Base-by-base conservation (phyloP, 2,797 vertebrate genomes). In the Gadopsis bispinosus region DNA sequence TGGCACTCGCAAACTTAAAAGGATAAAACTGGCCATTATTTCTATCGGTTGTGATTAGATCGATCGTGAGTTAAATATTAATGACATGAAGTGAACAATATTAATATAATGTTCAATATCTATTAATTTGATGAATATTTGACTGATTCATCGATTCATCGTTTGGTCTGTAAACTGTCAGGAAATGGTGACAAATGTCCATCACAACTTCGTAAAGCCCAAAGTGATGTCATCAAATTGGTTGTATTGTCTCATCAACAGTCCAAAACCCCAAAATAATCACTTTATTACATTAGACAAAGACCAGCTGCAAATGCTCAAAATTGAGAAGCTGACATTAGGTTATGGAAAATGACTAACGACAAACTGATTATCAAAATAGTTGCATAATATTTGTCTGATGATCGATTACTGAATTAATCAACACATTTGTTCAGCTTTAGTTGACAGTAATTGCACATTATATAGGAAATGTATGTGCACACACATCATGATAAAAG, bases 1-100 rank as follows among this genome's bases (percentile, higher is more conserved):
- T 75, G 75, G 64, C 77, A 79, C 64, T 58, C 37, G 19, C 67
- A 70, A 29, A 67, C 48, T 37, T 45, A 50, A 74, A 13, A 73
- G 63, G 59, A 87, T 61, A 53, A 43, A 75, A 75, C 71, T 60
- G 45, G 43, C 33, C 10, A 43, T 37, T 19, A 54, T 37, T 69
- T 54, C 8, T 54, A 12, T 51, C 51, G 2, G n/a, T 68, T 51
- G 50, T 37, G 47, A 73, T 77, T 68, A 33, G 53, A 54, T 0
- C 45, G 16, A 20, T 31, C 45, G 54, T 37, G 62, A 20, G 12
- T 22, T 35, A 19, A 51, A 45, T 26, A 9, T 20, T 33, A 41
- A 72, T 37, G 60, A 43, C 5, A 20, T 43, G 2, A 55, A 29
- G 19, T 33, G n/a, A 26, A 45, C 13, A 3, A 53, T 50, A 43